phyloP scores from a whole-genome alignment of 2,113 vertebrate species.

The Phalacrocorax aristotelis region DNA sequence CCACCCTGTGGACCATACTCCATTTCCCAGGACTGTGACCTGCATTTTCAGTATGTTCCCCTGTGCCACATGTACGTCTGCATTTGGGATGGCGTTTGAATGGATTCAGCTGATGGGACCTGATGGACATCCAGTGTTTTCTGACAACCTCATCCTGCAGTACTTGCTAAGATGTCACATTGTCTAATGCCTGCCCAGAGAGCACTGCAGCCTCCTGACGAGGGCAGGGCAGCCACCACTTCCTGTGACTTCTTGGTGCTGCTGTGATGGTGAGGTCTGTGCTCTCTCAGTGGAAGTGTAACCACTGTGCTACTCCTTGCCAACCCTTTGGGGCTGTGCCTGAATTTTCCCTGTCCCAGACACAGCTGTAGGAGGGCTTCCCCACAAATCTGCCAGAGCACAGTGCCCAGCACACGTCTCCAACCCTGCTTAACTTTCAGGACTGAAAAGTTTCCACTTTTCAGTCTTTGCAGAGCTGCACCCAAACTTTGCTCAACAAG shows the following conservation, averaged over 20 bases:
- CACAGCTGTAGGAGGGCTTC: neutral
- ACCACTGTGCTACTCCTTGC: fast-evolving
- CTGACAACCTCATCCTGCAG: neutral
- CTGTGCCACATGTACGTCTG: neutral
- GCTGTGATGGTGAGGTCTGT: no score
- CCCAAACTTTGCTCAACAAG: neutral
- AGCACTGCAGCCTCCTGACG: fast-evolving
- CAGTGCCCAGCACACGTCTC: neutral
- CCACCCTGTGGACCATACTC: neutral
- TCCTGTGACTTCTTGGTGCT: neutral
- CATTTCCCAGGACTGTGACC: neutral
- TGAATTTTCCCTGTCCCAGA: no score
- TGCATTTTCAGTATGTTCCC: neutral
- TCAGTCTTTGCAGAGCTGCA: neutral
- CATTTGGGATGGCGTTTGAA: neutral
- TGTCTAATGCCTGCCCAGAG: neutral
- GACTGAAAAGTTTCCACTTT: neutral
- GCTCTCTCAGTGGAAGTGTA: neutral
- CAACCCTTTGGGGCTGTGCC: neutral
- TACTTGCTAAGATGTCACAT: neutral
- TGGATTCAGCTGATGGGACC: neutral
- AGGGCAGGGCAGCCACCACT: neutral
- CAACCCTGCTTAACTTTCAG: neutral
- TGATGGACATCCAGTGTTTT: neutral
- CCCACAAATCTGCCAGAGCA: neutral